Percentiles rank a stretch among this genome's conserved stretches.
Conservation (phyloP, 1,140 invertebrate genomes). For the Leptinotarsa undecemlineata region DNA sequence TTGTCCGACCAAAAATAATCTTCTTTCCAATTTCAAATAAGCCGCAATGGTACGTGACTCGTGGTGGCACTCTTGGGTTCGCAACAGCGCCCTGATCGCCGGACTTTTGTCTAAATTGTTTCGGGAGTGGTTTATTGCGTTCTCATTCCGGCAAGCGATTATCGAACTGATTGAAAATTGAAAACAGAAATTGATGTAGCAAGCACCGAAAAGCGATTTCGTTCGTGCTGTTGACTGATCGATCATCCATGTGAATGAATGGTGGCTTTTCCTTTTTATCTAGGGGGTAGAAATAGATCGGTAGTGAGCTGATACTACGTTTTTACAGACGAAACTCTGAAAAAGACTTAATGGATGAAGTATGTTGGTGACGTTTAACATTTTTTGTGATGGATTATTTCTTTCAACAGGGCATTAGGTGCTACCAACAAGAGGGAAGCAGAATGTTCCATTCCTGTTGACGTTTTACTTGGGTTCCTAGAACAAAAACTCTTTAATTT, state of each 20-base stretch:
- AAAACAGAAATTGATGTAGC: not conserved
- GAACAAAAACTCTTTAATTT: too few species aligned
- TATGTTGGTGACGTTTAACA: too few species aligned
- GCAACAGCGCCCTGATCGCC: not conserved
- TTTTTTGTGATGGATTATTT: too few species aligned
- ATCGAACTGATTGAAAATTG: conserved; percentile 3
- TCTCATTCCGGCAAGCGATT: not conserved
- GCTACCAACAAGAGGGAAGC: too few species aligned
- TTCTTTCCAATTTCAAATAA: not conserved
- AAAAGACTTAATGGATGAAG: too few species aligned
- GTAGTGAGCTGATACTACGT: too few species aligned
- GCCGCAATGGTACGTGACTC: not conserved
- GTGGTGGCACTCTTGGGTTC: not conserved
- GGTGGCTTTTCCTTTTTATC: too few species aligned
- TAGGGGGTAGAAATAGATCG: too few species aligned
- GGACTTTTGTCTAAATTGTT: not conserved
- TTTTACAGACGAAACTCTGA: too few species aligned
- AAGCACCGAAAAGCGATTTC: not conserved
- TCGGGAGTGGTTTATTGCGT: not conserved
- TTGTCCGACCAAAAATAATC: not conserved
- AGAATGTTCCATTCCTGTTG: too few species aligned
- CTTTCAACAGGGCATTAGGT: too few species aligned
- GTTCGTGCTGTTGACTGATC: not conserved
- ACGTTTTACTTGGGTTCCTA: too few species aligned
- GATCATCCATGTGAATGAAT: not conserved